These are phyloP conservation scores for Entomyzon cyanotis DNA, from an alignment of 2,113 vertebrate genomes.

Conservation along the genomic window DNA sequence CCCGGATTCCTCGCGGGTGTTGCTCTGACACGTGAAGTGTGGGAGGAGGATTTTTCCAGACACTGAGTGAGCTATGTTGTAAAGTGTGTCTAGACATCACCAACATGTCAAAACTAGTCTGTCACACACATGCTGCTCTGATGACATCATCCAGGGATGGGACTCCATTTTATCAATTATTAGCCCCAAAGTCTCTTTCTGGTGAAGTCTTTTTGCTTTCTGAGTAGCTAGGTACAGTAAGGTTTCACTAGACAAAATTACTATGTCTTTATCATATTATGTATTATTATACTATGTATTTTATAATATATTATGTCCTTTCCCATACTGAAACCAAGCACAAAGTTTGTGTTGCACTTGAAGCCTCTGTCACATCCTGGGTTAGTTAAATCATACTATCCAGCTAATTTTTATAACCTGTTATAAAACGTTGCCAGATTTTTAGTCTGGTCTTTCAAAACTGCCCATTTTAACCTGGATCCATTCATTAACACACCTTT, in stretches of 20 bases:
- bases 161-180: neutral
- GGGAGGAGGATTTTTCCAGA: constrained; percentile 43
- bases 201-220: neutral
- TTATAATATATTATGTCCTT: neutral
- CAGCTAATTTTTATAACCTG: neutral
- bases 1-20: neutral
- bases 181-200: neutral
- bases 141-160: neutral
- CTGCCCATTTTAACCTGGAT: neutral
- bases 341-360: neutral
- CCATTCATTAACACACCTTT: neutral
- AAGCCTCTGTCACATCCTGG: neutral
- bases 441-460: neutral
- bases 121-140: neutral
- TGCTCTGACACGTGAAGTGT: constrained; percentile 11
- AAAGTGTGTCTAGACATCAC: constrained; percentile 32
- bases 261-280: too few relatives aligned
- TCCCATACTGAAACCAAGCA: neutral
- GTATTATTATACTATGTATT: neutral
- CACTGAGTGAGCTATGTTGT: neutral
- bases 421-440: neutral
- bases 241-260: neutral
- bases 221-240: neutral
- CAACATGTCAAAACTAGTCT: constrained; percentile 24
- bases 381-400: neutral